Evolutionary conservation across 1,140 invertebrate genomes (phyloP), one percentile per base, ranked within the genome.

Genomic region (Pseudobourletiella spinata): DNA sequence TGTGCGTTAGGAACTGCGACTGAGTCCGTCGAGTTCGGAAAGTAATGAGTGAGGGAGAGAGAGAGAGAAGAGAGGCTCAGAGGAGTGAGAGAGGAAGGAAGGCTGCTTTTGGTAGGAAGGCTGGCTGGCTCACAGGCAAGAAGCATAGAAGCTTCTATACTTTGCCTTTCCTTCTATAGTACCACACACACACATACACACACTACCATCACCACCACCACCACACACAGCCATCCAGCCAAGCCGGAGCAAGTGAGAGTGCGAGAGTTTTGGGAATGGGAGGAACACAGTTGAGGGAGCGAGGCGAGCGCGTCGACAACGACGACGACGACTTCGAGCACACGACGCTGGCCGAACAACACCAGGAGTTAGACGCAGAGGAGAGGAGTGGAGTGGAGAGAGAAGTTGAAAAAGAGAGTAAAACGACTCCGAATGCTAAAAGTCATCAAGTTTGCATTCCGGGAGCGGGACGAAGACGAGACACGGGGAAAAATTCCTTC

Each of bases 401-500:
- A 62, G 39, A 55, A 25, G n/a, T 30, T 28, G 32, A 50, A 50
- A 30, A 59, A 56, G 42, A 61, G 55, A 43, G 28, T 46, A 44
- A 57, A 39, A 57, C 48, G 58, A 60, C 46, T 52, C 26, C 51
- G 20, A 58, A 58, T 58, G 55, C 55, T 46, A 61, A 65, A 59
- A 62, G 63, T 64, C 63, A 64, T 64, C 63, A 64, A 64, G 63
- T 64, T 64, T 64, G 63, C 63, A 64, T 64, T 64, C 63, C 52
- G 52, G 48, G 48, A 52, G 25, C 30, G 35, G 58, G 51, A 61
- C 35, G 35, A 55, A 50, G 51, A 56, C 25, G 52, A 60, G 63
- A 64, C 50, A 64, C 57, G 61, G 59, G 62, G 65, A 63, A 57
- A 66, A 67, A 67, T 67, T 67, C 66, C 66, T 67, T 67, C 66